Conservation (phyloP, 1,140 invertebrate species). For the Drosophila bocqueti region DNA sequence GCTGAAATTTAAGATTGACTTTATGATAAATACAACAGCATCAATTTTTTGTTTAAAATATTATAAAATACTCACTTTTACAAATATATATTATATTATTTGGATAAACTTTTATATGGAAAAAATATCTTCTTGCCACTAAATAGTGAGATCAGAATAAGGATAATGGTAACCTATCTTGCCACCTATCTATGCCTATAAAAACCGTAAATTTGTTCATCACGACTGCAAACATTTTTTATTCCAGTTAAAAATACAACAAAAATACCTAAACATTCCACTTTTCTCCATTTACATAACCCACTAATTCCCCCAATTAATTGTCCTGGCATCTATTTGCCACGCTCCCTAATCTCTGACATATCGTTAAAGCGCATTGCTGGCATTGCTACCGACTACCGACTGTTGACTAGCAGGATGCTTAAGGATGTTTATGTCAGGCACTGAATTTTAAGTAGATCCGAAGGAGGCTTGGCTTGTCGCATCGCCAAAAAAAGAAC, state of each 20-base stretch:
- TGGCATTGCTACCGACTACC: conserved; percentile 51
- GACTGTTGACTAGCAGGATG: conserved; percentile 59
- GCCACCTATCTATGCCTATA: too few species aligned
- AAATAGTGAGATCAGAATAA: too few species aligned
- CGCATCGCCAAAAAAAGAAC: conserved; percentile 34
- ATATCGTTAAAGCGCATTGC: conserved; percentile 78
- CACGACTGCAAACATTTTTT: background rate
- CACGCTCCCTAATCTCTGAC: conserved; percentile 71
- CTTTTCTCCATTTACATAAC: too few species aligned
- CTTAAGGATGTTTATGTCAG: conserved; percentile 78
- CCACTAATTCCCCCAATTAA: conserved; percentile 62
- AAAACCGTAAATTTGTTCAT: too few species aligned
- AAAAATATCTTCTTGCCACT: too few species aligned
- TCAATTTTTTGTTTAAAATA: too few species aligned
- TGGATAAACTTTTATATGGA: too few species aligned
- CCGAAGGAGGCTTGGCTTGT: conserved; percentile 42
- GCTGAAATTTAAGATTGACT: background rate
- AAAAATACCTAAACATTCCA: background rate
- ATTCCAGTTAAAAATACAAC: background rate
- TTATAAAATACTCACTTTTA: too few species aligned
- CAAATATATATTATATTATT: too few species aligned
- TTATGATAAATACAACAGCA: background rate
- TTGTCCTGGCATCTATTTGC: conserved; percentile 53
- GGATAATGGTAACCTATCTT: too few species aligned
- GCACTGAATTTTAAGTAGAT: conserved; percentile 79